Conservation (phyloP, 2,888 invertebrate species). For the Therioaphis trifolii region DNA sequence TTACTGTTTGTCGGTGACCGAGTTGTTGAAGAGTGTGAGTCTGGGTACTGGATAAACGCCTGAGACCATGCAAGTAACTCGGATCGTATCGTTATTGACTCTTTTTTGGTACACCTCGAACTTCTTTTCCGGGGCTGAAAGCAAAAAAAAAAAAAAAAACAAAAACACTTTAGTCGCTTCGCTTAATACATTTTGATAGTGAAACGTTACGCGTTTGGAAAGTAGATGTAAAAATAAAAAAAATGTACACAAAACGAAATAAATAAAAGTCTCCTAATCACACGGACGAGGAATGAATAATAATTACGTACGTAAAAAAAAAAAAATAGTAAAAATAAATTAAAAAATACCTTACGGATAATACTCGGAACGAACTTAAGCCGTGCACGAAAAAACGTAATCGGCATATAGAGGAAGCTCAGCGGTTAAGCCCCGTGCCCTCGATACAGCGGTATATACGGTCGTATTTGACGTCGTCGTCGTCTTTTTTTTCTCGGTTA, state of each 20-base stretch:
- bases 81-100: conserved; percentile 68
- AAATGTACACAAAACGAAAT: neutral
- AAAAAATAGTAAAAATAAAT: neutral
- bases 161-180: neutral
- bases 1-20: conserved; percentile 62
- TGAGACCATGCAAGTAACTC: conserved; percentile 73
- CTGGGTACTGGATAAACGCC: conserved; percentile 74
- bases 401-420: conserved; percentile 6
- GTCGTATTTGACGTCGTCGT: neutral
- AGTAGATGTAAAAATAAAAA: conserved; percentile 1
- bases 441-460: neutral
- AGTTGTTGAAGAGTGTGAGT: conserved; percentile 64
- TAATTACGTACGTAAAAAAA: conserved; percentile 30
- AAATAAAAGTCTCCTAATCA: too few relatives aligned
- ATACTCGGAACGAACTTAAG: conserved; percentile 34
- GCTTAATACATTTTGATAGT: neutral
- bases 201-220: neutral
- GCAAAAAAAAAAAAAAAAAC: conserved; percentile 9
- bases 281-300: conserved; percentile 37
- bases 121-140: conserved; percentile 64
- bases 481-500: neutral
- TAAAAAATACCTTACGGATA: conserved; percentile 19
- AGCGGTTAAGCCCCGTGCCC: conserved; percentile 19
- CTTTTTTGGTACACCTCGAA: conserved; percentile 64
- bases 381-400: conserved; percentile 32